These are phyloP conservation scores for Ochropleura leucogaster DNA, from an alignment of 2,888 invertebrate genomes.

Conservation along the genomic window DNA sequence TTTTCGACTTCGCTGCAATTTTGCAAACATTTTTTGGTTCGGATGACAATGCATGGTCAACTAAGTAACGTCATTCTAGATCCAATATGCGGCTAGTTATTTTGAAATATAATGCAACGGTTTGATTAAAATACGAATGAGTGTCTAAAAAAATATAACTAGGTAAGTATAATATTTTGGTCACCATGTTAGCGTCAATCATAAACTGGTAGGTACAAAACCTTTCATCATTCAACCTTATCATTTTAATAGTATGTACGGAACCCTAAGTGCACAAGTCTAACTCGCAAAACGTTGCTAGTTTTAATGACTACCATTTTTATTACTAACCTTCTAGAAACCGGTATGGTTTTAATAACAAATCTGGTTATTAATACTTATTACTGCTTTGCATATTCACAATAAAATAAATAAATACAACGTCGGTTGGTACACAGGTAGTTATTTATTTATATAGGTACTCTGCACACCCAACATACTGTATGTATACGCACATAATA, in stretches of 20 bases:
- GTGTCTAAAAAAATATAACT: too few species aligned
- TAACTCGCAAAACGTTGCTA: neutral
- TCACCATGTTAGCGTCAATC: neutral
- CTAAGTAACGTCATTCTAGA: too few species aligned
- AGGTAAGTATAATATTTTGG: too few species aligned
- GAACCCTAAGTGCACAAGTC: neutral
- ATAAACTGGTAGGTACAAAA: neutral
- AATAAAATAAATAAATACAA: neutral
- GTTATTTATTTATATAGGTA: neutral
- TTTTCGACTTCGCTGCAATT: too few species aligned
- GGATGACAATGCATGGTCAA: too few species aligned
- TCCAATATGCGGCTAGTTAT: too few species aligned
- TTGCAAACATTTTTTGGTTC: too few species aligned
- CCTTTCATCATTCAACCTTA: neutral
- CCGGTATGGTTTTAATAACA: neutral
- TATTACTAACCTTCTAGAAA: neutral
- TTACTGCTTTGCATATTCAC: neutral
- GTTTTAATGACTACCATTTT: neutral
- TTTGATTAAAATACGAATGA: too few species aligned
- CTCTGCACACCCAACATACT: neutral
- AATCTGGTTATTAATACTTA: neutral
- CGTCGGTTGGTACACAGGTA: neutral
- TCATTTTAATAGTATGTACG: neutral
- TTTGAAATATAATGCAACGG: too few species aligned
- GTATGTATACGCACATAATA: neutral